Percentiles rank a stretch among this genome's conserved stretches.
Conservation (phyloP, 2,797 vertebrate genomes). For the Sebastes matsubarae region DNA sequence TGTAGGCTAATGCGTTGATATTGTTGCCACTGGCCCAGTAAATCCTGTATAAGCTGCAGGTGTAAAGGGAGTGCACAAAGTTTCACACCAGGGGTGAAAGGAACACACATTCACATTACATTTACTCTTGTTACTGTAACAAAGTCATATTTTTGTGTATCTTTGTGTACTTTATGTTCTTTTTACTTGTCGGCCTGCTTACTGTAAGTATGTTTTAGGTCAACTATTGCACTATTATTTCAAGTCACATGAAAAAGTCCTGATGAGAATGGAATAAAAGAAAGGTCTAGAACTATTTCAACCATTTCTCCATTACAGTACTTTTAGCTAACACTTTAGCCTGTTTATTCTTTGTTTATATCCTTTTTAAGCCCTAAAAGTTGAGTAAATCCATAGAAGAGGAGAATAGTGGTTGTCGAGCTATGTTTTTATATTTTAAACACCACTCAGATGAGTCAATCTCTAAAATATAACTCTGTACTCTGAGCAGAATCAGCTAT, state of each 20-base stretch:
- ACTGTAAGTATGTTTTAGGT: neutral
- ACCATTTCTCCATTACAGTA: neutral
- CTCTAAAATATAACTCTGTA: neutral
- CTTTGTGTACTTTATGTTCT: neutral
- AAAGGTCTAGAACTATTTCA: neutral
- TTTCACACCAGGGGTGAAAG: too few species aligned
- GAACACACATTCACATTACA: too few species aligned
- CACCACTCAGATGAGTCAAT: neutral
- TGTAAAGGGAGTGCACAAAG: neutral
- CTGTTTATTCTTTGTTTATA: neutral
- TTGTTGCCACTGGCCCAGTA: neutral
- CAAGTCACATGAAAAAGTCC: neutral
- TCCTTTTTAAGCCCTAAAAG: slow-evolving; percentile 13
- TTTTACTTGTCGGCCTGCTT: neutral
- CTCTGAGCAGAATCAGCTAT: neutral
- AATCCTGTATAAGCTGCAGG: neutral
- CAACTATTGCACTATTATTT: neutral
- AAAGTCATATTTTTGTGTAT: neutral
- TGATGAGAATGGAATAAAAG: too few species aligned
- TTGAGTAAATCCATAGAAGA: neutral
- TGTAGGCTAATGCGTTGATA: neutral
- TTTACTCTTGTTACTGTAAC: too few species aligned
- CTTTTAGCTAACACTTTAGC: fast-evolving
- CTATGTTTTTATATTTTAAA: neutral
- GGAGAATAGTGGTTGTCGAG: neutral